Base-by-base conservation (phyloP, 1,140 invertebrate species). In the Trialeurodes vaporariorum region DNA sequence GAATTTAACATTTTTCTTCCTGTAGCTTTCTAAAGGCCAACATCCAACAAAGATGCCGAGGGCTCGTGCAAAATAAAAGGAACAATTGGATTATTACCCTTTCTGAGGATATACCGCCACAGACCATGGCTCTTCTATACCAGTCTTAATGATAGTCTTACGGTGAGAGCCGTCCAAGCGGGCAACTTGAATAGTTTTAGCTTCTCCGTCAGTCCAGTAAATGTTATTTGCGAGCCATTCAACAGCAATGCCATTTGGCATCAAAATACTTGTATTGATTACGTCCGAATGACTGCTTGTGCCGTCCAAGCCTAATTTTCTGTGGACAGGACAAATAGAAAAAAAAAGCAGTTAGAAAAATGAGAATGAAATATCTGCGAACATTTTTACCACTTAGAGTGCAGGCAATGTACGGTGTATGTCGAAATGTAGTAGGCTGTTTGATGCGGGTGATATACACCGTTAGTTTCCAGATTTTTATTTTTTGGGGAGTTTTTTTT, bases 201-300 rank as follows among this genome's bases (percentile, higher is more conserved):
- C 84, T 63, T 86, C 85, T 59, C 88, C 89, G 75, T 94, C 91
- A 0, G 90, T 91, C 91, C 91, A 96, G 76, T 96, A 96, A 23
- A 96, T 81, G 76, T 95, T 95, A 67, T 91, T 83, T 21, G 89
- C 87, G 64, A 94, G 82, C 91, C 91, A 94, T 76, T 96, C 93
- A 0, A 95, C 83, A 0, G 89, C 90, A 27, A 96, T 77, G 5
- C 34, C 25, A 11, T 64, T 64, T 17, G 17, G 5, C 5, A 5
- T 49, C 11, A 26, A 67, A 68, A 69, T 63, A 17, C 17, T 49
- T 17, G 34, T 49, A n/a, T n/a, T n/a, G 34, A 49, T 17, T 9
- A 49, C 34, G 17, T 49, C 34, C 17, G 34, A 9, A 17, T 49
- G 34, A 49, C 17, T 49, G 17, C 17, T 17, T 17, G 5, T 17